Evolutionary conservation across 2,113 vertebrate genomes (phyloP).

Genomic region (Sinocyclocheilus grahami): DNA sequence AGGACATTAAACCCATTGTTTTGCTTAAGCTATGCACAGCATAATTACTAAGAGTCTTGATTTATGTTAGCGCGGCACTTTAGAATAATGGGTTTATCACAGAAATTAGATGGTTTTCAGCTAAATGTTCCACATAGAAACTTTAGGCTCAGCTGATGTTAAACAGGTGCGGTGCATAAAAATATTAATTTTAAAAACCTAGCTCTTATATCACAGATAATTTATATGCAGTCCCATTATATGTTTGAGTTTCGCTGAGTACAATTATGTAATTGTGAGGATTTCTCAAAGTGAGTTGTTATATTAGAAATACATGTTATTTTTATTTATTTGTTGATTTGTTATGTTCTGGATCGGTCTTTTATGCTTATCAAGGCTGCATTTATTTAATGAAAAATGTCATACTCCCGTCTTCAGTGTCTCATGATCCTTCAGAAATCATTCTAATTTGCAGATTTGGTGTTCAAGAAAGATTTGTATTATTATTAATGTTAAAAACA

Average conservation of each 20-base stretch:
- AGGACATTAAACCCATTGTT: not conserved
- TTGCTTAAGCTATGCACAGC: not conserved
- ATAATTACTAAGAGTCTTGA: not conserved
- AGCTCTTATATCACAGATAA: not conserved
- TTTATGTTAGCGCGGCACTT: not conserved
- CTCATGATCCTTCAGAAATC: not conserved
- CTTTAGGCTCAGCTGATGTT: not conserved
- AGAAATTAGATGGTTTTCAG: not conserved
- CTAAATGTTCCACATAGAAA: not conserved
- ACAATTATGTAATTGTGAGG: not conserved
- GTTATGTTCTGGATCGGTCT: not conserved
- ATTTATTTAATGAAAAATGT: not conserved
- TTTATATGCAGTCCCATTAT: not conserved
- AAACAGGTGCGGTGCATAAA: not conserved
- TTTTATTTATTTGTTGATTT: not conserved
- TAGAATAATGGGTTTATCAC: constrained; percentile 7
- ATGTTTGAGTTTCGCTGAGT: not conserved
- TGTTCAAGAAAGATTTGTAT: not conserved
- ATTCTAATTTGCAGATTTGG: not conserved
- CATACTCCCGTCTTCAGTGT: not conserved
- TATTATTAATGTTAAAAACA: not conserved
- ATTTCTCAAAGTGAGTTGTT: not conserved
- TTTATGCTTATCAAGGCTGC: not conserved
- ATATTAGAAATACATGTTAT: not conserved
- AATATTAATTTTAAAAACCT: not conserved